phyloP scores from a whole-genome alignment of 2,888 invertebrate genomes.

The Nephrotoma guestfalica region DNA sequence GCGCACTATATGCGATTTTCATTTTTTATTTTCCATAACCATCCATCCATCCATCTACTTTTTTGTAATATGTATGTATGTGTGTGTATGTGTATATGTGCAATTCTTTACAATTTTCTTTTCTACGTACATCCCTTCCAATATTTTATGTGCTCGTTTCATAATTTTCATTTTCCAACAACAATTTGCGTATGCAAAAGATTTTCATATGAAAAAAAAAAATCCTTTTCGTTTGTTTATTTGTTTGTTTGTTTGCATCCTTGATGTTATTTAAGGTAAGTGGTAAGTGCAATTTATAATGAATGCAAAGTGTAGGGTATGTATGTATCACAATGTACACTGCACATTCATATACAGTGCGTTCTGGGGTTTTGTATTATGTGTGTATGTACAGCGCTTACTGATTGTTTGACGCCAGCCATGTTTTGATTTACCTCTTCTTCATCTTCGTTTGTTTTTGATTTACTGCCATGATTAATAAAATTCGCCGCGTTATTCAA shows the following conservation, averaged over 20 bases:
- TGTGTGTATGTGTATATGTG: background rate
- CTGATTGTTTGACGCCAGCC: background rate
- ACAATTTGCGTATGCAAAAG: background rate
- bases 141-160: background rate
- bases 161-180: background rate
- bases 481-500: background rate
- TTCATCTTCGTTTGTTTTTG: too few relatives aligned
- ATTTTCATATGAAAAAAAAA: background rate
- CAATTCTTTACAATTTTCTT: background rate
- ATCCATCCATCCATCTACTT: background rate
- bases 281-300: background rate
- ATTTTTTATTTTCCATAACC: background rate
- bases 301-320: background rate
- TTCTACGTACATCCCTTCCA: background rate
- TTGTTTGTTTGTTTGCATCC: background rate
- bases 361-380: background rate
- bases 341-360: too few relatives aligned
- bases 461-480: background rate
- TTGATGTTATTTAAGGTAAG: background rate
- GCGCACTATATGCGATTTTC: background rate
- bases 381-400: background rate
- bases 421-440: background rate
- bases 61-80: background rate
- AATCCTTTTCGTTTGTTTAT: background rate
- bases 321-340: too few relatives aligned